phyloP scores from a whole-genome alignment of 1,140 invertebrate genomes.

The Drosophila fuyamai region DNA sequence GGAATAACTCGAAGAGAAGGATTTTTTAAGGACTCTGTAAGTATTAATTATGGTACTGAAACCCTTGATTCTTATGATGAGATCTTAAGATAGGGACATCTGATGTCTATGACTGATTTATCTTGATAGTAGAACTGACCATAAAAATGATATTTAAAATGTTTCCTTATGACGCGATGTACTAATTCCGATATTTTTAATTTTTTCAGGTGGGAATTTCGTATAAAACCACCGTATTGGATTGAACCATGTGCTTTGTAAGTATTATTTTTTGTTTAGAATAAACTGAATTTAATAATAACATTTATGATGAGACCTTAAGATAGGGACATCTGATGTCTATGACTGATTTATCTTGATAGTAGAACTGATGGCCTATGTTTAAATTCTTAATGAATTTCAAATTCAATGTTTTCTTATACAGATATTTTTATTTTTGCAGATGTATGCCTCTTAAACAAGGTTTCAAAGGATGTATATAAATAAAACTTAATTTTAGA shows the following conservation, averaged over 20 bases:
- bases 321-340: slow-evolving; percentile 55
- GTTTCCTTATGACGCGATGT: no score
- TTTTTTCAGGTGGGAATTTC: no score
- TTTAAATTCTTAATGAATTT: no score
- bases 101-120: slow-evolving; percentile 56
- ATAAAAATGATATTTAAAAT: no score
- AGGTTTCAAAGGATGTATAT: no score
- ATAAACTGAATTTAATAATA: no score
- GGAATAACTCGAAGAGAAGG: neutral
- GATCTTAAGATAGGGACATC: slow-evolving; percentile 40
- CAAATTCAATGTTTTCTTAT: no score
- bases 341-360: slow-evolving; percentile 54
- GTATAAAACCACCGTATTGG: no score
- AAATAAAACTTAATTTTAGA: no score
- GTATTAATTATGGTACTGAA: neutral
- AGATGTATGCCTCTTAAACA: no score
- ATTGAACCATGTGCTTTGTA: neutral
- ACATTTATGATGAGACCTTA: slow-evolving; percentile 17
- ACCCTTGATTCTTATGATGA: slow-evolving; percentile 15
- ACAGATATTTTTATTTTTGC: no score
- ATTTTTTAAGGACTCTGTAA: slow-evolving; percentile 2
- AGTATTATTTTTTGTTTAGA: neutral
- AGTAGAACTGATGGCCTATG: neutral
- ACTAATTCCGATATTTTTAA: no score
- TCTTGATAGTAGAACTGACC: slow-evolving; percentile 28